phyloP scores from a whole-genome alignment of 1,140 invertebrate genomes.

The Philotrypesis tridentata region DNA sequence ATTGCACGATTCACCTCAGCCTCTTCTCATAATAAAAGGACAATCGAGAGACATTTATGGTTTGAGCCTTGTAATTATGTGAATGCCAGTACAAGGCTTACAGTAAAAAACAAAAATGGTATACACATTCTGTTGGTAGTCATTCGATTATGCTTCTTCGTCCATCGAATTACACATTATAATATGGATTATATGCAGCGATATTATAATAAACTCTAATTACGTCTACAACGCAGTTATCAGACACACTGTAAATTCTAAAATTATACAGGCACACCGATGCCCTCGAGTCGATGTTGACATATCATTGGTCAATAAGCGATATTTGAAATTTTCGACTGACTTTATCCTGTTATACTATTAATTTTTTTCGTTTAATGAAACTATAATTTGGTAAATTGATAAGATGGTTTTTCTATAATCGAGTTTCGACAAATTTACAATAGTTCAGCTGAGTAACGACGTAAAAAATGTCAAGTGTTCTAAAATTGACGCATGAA shows the following conservation, averaged over 20 bases:
- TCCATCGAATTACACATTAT: constrained; percentile 22
- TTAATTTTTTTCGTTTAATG: not conserved
- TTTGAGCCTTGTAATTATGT: not conserved
- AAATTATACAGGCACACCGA: constrained; percentile 35
- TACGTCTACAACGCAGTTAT: constrained; percentile 29
- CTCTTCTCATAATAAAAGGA: constrained; percentile 15
- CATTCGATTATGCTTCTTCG: constrained; percentile 29
- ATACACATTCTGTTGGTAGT: constrained; percentile 4
- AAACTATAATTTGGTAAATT: not conserved
- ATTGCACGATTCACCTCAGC: constrained; percentile 27
- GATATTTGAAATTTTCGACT: not conserved
- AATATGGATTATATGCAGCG: constrained; percentile 28
- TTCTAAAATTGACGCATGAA: not conserved
- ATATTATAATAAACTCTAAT: constrained; percentile 33
- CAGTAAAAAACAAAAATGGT: not conserved
- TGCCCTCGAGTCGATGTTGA: constrained; percentile 39
- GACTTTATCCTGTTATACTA: constrained; percentile 6
- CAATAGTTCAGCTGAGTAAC: constrained; percentile 13
- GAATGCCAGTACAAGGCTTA: not conserved
- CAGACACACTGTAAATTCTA: constrained; percentile 29
- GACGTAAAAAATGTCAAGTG: constrained; percentile 12
- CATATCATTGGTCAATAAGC: constrained; percentile 33
- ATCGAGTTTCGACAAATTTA: constrained; percentile 11
- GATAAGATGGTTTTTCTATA: not conserved
- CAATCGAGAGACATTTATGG: constrained; percentile 9